A percentile compares a stretch with the other conserved stretches of the same genome.
phyloP scores from a whole-genome alignment of 37 sponge, comb jelly and placozoan genomes.

The Cladorhizidae sp. region DNA sequence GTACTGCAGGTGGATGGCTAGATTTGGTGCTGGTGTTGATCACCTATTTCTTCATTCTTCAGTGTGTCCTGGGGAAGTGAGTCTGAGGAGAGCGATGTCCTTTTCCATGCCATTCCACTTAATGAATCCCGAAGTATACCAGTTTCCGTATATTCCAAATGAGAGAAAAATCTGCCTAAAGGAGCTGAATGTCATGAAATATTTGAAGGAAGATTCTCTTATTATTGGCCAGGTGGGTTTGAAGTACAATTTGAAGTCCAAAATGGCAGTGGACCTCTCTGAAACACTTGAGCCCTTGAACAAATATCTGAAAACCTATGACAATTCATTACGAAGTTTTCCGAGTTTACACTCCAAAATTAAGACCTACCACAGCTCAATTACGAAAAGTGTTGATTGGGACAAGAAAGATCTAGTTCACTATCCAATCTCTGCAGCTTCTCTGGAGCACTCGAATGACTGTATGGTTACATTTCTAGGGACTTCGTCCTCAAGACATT shows the following conservation, averaged over 20 bases:
- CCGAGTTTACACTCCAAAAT: no score
- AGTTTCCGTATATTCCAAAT: not conserved
- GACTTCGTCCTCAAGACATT: constrained; percentile 66
- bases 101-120: constrained; percentile 45
- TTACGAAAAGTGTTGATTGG: no score
- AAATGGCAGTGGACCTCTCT: not conserved
- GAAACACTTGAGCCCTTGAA: no score
- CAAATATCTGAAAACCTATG: no score
- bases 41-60: constrained; percentile 54
- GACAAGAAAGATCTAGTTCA: not conserved
- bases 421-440: no score
- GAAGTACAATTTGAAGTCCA: constrained; percentile 57
- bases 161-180: not conserved
- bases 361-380: no score
- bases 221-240: constrained; percentile 31
- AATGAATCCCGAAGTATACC: constrained; percentile 42
- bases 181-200: constrained; percentile 2
- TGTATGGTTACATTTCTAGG: constrained; percentile 81
- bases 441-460: not conserved
- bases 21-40: constrained; percentile 39
- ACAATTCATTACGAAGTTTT: no score
- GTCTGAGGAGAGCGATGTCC: constrained; percentile 15
- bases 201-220: constrained; percentile 4
- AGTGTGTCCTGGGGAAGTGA: constrained; percentile 50
- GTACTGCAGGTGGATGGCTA: constrained; percentile 53